These are phyloP conservation scores for Microcebus tavaratra DNA, from an alignment of 2,113 vertebrate genomes.

Conservation along the genomic window DNA sequence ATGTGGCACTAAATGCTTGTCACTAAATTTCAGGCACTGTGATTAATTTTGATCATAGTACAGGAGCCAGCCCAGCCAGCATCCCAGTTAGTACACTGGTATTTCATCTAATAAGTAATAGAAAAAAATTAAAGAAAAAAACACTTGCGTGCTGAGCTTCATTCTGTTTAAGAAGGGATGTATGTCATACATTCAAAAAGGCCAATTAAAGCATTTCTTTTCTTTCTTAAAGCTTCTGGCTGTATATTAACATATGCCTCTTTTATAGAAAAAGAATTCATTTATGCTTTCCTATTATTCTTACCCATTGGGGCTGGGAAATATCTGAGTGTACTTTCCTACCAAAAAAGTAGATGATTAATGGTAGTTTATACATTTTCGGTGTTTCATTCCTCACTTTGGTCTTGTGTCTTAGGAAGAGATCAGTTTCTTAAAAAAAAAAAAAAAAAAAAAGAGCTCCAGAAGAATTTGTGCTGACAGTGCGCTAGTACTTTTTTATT, in stretches of 20 bases:
- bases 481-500: slow-evolving; percentile 65
- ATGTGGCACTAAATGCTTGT: background rate
- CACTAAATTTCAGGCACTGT: slow-evolving; percentile 45
- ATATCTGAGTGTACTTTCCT: slow-evolving; percentile 47
- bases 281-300: slow-evolving; percentile 39
- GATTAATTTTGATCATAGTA: slow-evolving; percentile 69
- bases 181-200: slow-evolving; percentile 38
- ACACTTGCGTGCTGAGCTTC: background rate
- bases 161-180: slow-evolving; percentile 45
- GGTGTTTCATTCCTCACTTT: slow-evolving; percentile 35
- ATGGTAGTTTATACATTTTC: background rate
- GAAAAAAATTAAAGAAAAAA: background rate
- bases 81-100: slow-evolving; percentile 31
- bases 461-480: slow-evolving; percentile 77
- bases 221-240: slow-evolving; percentile 55
- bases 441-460: background rate
- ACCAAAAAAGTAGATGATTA: background rate
- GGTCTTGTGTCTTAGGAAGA: slow-evolving; percentile 57
- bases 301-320: background rate
- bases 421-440: slow-evolving; percentile 39
- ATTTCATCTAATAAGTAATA: slow-evolving; percentile 55
- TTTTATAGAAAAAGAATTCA: slow-evolving; percentile 31
- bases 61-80: slow-evolving; percentile 37
- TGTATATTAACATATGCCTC: background rate
- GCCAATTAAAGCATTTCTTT: slow-evolving; percentile 73